Percentiles rank a stretch among this genome's conserved stretches.
Conservation (phyloP, 2,888 invertebrate genomes). For the Meta bourneti region DNA sequence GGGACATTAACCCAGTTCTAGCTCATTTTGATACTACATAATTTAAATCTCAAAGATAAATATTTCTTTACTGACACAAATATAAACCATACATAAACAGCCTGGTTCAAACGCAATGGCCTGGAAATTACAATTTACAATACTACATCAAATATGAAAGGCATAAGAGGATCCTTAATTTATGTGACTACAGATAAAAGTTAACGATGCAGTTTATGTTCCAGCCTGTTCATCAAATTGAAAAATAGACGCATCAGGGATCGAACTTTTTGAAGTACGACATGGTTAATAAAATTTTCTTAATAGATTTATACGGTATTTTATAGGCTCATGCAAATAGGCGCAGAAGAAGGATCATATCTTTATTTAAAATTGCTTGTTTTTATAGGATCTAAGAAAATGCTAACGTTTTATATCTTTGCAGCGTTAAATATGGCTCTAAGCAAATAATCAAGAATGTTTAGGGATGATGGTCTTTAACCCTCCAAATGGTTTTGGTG, state of each 20-base stretch:
- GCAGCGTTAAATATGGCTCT: no score
- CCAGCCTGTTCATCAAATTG: slow-evolving; percentile 16
- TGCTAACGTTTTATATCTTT: background rate
- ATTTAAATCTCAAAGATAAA: background rate
- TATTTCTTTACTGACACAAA: background rate
- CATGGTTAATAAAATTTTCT: slow-evolving; percentile 23
- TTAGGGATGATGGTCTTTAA: no score
- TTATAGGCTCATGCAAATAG: background rate
- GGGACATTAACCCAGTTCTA: background rate
- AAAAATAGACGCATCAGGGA: background rate
- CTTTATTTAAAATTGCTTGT: background rate
- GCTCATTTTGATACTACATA: background rate
- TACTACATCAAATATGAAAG: slow-evolving; percentile 1
- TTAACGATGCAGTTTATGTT: slow-evolving; percentile 26
- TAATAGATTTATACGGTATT: slow-evolving; percentile 16
- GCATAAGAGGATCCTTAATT: slow-evolving; percentile 10
- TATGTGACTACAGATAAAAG: slow-evolving; percentile 33
- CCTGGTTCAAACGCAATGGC: background rate
- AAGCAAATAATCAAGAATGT: no score
- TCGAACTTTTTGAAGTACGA: slow-evolving; percentile 11
- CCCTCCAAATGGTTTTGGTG: no score
- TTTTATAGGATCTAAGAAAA: background rate
- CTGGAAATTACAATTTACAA: background rate
- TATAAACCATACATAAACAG: background rate
- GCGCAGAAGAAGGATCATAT: background rate